These are phyloP conservation scores for Penaeus vannamei DNA, from an alignment of 1,140 invertebrate species.

Conservation along the genomic window DNA sequence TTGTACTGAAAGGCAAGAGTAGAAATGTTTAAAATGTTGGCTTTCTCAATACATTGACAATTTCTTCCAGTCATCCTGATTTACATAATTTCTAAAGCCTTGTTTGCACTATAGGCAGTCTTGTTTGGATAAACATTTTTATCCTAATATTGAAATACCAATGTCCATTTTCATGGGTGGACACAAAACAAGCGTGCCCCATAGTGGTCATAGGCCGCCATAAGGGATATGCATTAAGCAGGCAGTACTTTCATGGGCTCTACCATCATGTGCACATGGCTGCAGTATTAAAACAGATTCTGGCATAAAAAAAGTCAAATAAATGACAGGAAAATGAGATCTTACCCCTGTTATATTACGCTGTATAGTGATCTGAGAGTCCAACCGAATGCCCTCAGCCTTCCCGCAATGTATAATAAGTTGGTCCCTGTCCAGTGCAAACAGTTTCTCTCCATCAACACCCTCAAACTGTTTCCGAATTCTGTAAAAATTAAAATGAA, in stretches of 20 bases:
- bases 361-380: slow-evolving; percentile 83
- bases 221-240: too few relatives aligned
- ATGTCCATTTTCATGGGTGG: too few relatives aligned
- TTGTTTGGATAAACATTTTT: too few relatives aligned
- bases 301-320: not conserved
- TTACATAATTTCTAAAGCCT: not conserved
- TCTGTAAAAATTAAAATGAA: slow-evolving; percentile 68
- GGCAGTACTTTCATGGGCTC: too few relatives aligned
- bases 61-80: not conserved
- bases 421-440: slow-evolving; percentile 78
- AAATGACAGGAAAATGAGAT: slow-evolving; percentile 6
- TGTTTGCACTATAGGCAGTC: too few relatives aligned
- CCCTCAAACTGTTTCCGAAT: slow-evolving; percentile 79
- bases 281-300: not conserved
- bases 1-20: slow-evolving; percentile 76
- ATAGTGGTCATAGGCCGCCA: too few relatives aligned
- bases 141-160: too few relatives aligned
- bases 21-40: not conserved
- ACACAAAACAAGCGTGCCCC: too few relatives aligned
- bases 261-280: too few relatives aligned
- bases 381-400: slow-evolving; percentile 81
- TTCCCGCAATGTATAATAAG: slow-evolving; percentile 80
- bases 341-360: slow-evolving; percentile 84
- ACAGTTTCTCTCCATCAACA: slow-evolving; percentile 81
- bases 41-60: not conserved